A percentile compares a stretch with the other conserved stretches of the same genome.
phyloP scores from a whole-genome alignment of 2,797 vertebrate species.

The Halcyon badia region DNA sequence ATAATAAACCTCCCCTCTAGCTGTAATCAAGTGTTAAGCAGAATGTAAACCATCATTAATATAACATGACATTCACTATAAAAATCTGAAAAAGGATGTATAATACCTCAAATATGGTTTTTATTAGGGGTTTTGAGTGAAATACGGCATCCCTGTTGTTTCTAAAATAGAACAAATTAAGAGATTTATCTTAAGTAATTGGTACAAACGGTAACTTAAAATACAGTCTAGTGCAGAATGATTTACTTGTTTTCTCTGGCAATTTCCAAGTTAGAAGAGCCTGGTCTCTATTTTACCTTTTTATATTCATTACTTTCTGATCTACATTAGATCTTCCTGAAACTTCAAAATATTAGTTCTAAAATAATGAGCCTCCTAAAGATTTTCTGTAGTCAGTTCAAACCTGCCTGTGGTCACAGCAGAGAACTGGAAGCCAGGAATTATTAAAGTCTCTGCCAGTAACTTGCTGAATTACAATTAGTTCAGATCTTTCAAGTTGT shows the following conservation, averaged over 20 bases:
- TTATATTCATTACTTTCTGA: not conserved
- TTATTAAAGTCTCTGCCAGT: not conserved
- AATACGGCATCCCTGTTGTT: not conserved
- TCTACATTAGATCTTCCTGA: not conserved
- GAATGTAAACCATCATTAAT: not conserved
- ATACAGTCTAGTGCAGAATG: not conserved
- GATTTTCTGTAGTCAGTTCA: not conserved
- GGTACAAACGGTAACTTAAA: not conserved
- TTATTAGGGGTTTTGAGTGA: not conserved
- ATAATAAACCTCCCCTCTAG: not conserved
- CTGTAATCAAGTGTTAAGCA: not conserved
- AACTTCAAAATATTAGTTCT: not conserved
- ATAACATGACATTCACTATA: not conserved
- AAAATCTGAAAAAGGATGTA: not conserved
- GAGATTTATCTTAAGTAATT: slow-evolving; percentile 12
- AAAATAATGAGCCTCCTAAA: not conserved
- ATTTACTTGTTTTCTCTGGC: not conserved
- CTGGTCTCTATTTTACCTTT: not conserved
- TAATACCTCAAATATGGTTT: not conserved
- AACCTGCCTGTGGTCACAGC: not conserved
- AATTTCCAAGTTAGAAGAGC: not conserved
- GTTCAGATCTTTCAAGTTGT: not conserved
- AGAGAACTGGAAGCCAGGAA: not conserved
- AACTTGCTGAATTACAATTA: not conserved
- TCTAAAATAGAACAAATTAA: not conserved